phyloP scores from a whole-genome alignment of 2,888 invertebrate species.

The Vandiemenella viatica region DNA sequence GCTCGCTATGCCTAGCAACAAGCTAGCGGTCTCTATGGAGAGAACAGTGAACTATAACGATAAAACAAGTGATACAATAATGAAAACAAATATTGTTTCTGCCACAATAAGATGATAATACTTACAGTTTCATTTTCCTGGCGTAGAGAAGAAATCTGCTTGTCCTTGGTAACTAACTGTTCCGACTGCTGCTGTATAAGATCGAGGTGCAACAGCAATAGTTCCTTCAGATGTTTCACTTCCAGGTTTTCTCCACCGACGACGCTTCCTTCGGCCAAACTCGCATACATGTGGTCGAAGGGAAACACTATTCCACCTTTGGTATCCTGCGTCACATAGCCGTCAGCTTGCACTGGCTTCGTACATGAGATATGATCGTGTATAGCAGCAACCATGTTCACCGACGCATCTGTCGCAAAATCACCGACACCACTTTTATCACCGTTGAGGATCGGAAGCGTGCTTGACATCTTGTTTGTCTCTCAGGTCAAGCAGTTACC shows the following conservation, averaged over 20 bases:
- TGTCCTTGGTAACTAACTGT: conserved; percentile 63
- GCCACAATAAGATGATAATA: too few relatives aligned
- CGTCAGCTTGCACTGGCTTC: conserved; percentile 15
- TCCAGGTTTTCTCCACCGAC: conserved; percentile 26
- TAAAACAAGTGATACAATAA: too few relatives aligned
- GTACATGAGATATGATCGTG: conserved; percentile 18
- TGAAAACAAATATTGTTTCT: too few relatives aligned
- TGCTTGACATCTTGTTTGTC: conserved; percentile 14
- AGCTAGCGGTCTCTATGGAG: too few relatives aligned
- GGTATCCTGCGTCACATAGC: conserved; percentile 26
- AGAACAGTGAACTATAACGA: too few relatives aligned
- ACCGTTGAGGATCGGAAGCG: conserved; percentile 16
- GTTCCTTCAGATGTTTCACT: conserved; percentile 58
- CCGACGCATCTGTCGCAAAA: conserved; percentile 17
- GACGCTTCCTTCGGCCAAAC: conserved; percentile 23
- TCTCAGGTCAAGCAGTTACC: not conserved
- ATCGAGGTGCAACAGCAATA: conserved; percentile 69
- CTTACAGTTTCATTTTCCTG: conserved; percentile 68
- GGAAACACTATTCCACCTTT: conserved; percentile 41
- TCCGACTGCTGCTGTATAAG: conserved; percentile 83
- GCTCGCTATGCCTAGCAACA: too few relatives aligned
- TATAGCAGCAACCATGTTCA: conserved; percentile 18
- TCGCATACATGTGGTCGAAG: conserved; percentile 60
- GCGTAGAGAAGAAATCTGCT: conserved; percentile 50
- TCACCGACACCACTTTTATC: conserved; percentile 17